Evolutionary conservation across 2,888 invertebrate genomes (phyloP).

Genomic region (Elegia similella): DNA sequence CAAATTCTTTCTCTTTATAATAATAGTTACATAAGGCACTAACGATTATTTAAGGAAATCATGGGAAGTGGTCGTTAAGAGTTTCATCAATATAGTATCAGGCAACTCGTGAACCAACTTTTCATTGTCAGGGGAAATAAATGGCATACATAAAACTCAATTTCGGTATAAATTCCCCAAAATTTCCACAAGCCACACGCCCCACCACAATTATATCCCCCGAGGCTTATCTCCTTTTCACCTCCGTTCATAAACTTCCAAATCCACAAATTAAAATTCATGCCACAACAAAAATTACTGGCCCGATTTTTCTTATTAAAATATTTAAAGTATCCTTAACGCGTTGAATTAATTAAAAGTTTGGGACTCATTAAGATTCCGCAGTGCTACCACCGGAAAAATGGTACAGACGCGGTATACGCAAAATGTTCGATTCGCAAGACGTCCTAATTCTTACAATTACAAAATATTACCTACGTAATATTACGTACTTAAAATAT

Average conservation of each 20-base stretch:
- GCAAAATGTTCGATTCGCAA: constrained; percentile 26
- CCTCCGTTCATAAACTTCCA: constrained; percentile 16
- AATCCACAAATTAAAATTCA: constrained; percentile 30
- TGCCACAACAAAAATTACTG: constrained; percentile 38
- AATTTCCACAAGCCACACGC: constrained; percentile 5
- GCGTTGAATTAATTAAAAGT: constrained; percentile 70
- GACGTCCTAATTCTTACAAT: too few species aligned
- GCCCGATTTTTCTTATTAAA: constrained; percentile 50
- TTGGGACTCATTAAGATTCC: constrained; percentile 60
- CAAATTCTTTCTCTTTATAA: too few species aligned
- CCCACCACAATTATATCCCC: constrained; percentile 9
- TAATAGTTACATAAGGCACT: too few species aligned
- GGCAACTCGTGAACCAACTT: not conserved
- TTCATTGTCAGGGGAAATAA: not conserved
- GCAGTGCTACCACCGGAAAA: constrained; percentile 34
- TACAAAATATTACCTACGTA: too few species aligned
- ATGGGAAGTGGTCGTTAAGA: too few species aligned
- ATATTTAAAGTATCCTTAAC: constrained; percentile 52
- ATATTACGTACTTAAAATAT: too few species aligned
- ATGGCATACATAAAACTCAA: not conserved
- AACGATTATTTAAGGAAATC: too few species aligned
- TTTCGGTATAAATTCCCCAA: not conserved
- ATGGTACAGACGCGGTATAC: constrained; percentile 13
- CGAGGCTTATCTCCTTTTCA: constrained; percentile 12
- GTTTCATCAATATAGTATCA: too few species aligned